Evolutionary conservation across 2,797 vertebrate species (phyloP), one percentile per base, ranked within the genome.

Genomic region (Carduelis carduelis): DNA sequence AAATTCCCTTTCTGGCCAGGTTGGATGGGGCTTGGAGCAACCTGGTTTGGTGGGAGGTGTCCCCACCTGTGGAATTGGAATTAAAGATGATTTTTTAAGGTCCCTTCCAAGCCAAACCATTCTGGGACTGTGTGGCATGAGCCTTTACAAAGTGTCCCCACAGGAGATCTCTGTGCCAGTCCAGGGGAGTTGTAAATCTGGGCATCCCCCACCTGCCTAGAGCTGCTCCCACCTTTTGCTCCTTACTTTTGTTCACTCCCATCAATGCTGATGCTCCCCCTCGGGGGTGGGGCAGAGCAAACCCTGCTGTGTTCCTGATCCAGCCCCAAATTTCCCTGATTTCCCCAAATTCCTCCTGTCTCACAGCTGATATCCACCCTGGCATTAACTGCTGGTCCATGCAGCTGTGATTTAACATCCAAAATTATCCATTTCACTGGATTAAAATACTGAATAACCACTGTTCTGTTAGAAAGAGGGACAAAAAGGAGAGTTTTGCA

Each of bases 191-290:
- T 39, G 44, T 9, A 20, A 27, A 49, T 22, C 34, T 23, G 52
- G 14, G 46, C 21, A 32, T 23, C 16, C 69, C 37, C 59, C 39
- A 24, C 6, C 57, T 41, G 15, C 65, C 52, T 28, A 61, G 8
- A 41, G 35, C 46, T 49, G 30, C 57, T 81, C 74, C 41, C 53
- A 5, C 23, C 39, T 21, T 61, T 22, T 0, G 0, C 5, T 20
- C 37, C 20, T 1, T 0, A 4, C 14, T 52, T 76, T 63, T 43
- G 14, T 6, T 32, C 53, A 0, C 15, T 35, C 26, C 49, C 49
- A 10, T 1, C 87, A 17, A 8, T 14, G 32, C 34, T n/a, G 41
- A 11, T 0, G 1, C 19, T 65, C 9, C 5, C 21, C 32, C 23
- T 66, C 0, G 1, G 39, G 46, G 28, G 14, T 1, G 28, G 52